Base-by-base conservation (phyloP, 2,888 invertebrate species). In the Oscheius sp. region DNA sequence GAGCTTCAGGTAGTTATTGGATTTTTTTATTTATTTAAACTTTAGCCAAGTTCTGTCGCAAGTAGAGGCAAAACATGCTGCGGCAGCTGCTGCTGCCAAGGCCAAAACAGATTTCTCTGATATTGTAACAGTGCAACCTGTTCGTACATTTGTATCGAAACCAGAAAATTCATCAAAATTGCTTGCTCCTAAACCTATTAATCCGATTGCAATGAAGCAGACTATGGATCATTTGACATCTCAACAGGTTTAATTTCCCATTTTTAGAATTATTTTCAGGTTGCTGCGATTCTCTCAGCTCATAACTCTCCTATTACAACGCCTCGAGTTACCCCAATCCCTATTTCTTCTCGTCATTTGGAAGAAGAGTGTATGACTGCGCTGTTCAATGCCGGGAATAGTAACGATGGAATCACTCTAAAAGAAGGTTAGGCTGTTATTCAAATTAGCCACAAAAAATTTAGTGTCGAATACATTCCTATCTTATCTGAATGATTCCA, bases 141-240 rank as follows among this genome's bases (percentile, higher is more conserved):
- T 74, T 9, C 67, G 73, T 26, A 74, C 80, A 22, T 78, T 78
- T 51, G 57, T 76, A 41, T 71, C 73, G 5, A 68, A 70, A 41
- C 78, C 78, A 1, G 71, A 63, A 17, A 68, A 69, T 32, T 49
- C 69, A 28, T 68, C 78, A 71, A 68, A 68, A 41, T 61, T 75
- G 4, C 68, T 78, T 14, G 76, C 79, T 2, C 81, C 81, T 1
- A 73, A 76, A 8, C 70, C 81, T 5, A 67, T 81, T 38, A 74
- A 80, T 32, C 80, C 81, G 12, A 45, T 30, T 20, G 62, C 61
- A n/a, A 38, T 63, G 9, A 57, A 68, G 32, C 51, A 47, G 36
- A 44, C 51, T 2, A 54, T 59, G 47, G 64, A 67, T 38, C 54
- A 54, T 36, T 50, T 63, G 8, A 50, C 63, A 22, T 38, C 67